These are phyloP conservation scores for Megamerina dolium DNA, from an alignment of 2,888 invertebrate species.

Conservation along the genomic window DNA sequence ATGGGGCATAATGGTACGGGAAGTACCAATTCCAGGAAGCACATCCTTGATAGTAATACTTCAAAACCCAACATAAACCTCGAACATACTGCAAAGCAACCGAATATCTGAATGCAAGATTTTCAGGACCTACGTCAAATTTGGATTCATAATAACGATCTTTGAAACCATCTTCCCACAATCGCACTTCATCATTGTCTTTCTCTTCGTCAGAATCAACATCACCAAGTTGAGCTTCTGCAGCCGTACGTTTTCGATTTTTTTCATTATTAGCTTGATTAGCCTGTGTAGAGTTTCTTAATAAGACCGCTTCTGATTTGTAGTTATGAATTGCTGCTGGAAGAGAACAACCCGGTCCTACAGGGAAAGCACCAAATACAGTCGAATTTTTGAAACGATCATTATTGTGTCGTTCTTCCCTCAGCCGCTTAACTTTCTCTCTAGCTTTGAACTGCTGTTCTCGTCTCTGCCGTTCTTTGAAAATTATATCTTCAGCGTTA, in stretches of 20 bases:
- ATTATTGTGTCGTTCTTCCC: conserved; percentile 57
- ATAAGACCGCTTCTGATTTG: conserved; percentile 62
- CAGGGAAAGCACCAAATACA: conserved; percentile 69
- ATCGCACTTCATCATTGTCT: conserved; percentile 53
- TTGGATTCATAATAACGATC: conserved; percentile 96
- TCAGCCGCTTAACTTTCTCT: conserved; percentile 64
- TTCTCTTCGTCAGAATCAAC: conserved; percentile 24
- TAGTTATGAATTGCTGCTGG: conserved; percentile 60
- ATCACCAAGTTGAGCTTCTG: conserved; percentile 22
- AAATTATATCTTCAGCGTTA: conserved; percentile 93
- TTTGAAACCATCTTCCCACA: conserved; percentile 97
- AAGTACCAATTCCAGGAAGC: conserved; percentile 99
- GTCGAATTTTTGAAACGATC: conserved; percentile 58
- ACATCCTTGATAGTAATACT: conserved; percentile 99
- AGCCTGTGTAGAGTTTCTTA: conserved; percentile 44
- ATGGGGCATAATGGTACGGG: conserved; percentile 99
- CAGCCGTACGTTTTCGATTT: conserved; percentile 52
- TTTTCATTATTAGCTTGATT: conserved; percentile 14
- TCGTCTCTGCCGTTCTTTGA: conserved; percentile 81
- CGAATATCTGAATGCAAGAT: conserved; percentile 80
- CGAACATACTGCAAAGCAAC: conserved; percentile 92
- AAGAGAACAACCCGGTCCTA: conserved; percentile 53
- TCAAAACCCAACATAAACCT: conserved; percentile 96
- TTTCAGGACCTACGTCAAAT: conserved; percentile 71
- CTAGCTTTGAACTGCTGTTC: conserved; percentile 76